Evolutionary conservation across 2,888 invertebrate genomes (phyloP), one percentile per base, ranked within the genome.

Genomic region (Erebia aethiops): DNA sequence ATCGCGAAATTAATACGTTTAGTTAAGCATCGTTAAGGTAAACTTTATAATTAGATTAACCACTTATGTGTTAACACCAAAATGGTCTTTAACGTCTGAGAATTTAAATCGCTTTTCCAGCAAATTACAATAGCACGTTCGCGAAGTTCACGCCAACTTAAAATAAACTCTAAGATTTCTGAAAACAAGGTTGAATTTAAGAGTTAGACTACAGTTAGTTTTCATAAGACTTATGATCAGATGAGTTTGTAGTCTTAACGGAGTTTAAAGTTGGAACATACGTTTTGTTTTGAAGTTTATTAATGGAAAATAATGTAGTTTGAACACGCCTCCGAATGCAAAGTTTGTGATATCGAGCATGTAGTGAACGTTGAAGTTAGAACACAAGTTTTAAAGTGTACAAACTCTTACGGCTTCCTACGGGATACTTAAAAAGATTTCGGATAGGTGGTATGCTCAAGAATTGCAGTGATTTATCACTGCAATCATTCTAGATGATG

Each of bases 41-140:
- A 67, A 67, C 63, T 51, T 51, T 62, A 51, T 51, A 51, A 63
- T 63, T 51, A 63, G n/a, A 51, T 63, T 51, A 61, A 43, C 43
- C 26, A 51, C 51, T 13, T 16, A 52, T 16, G 2, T 13, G 16
- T 16, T 41, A 41, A 26, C 11, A 7, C 54, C 41, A 64, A 54
- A 64, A 10, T 35, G 11, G 21, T 26, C 64, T 16, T 64, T 54
- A 14, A 35, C 8, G 8, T 21, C 26, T 16, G 11, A 8, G 9
- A 1, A 7, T 7, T 54, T 35, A 41, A 64, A 54, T 64, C 41
- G 49, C 2, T 62, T 49, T 13, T 49, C 21, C 9, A 49, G 18
- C 21, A 8, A 21, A 14, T 21, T 46, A 49, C 14, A n/a, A 16
- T 41, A n/a, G n/a, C n/a, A 16, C 2, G 0, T 35, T 26, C 10